Base-by-base conservation (phyloP, 1,140 invertebrate species). In the Neuroterus valhalla region DNA sequence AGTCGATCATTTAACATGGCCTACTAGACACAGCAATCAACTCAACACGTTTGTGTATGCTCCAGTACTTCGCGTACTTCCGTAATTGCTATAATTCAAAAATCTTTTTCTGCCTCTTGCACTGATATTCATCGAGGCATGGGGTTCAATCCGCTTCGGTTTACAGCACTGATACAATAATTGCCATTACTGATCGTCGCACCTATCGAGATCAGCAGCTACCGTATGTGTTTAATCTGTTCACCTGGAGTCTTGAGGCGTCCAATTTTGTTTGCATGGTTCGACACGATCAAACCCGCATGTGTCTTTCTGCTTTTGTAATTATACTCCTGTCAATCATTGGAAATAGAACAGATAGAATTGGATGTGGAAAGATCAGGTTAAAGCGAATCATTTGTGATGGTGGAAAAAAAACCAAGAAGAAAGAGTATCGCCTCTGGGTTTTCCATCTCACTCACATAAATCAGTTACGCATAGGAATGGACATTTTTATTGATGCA, bases 311-410 rank as follows among this genome's bases (percentile, higher is more conserved):
- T 76, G 67, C 69, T 72, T 14, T 62, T 76, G 73, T 81, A 85
- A 86, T 86, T 84, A 86, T 82, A 81, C 77, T 80, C 78, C 79
- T 75, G 78, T 76, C 77, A 75, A 73, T 76, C 74, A 80, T 70
- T 70, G 72, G 81, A 84, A 85, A 83, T 81, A 76, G 81, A 82
- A 80, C 82, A 83, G 82, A 85, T 80, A 75, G 83, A 78, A 81
- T 83, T 81, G 3, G 26, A 23, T 62, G 23, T 26, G 15, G 15
- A 31, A 55, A 26, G 10, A 55, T 62, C 26, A 62, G 23, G 12
- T n/a, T 62, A 62, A 21, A 3, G 11, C 11, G 10, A 62, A 62
- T 62, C 52, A 62, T 62, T 62, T 14, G 2, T 15, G n/a, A 62
- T 38, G n/a, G 31, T 23, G 23, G n/a, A 62, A 62, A 31, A 21